These are phyloP conservation scores for Hermetia illucens DNA, from an alignment of 1,140 invertebrate species.

Conservation along the genomic window DNA sequence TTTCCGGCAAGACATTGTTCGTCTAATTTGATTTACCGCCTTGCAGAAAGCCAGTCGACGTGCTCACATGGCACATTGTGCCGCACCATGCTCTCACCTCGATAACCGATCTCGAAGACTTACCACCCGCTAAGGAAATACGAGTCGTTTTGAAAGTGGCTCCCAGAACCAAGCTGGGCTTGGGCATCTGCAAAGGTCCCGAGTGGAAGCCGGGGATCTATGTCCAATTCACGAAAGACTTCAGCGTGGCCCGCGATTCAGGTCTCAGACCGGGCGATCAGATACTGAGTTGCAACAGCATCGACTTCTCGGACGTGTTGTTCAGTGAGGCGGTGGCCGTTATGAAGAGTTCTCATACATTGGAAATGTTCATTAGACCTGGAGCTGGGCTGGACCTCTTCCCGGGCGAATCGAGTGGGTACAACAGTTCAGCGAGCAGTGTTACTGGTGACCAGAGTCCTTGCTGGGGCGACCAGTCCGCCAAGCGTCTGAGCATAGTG, in stretches of 20 bases:
- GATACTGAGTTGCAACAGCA: slow-evolving; percentile 80
- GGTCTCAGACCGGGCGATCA: slow-evolving; percentile 84
- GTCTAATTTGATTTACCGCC: slow-evolving; percentile 23
- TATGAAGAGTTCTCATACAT: slow-evolving; percentile 57
- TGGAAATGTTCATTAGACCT: slow-evolving; percentile 57
- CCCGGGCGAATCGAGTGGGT: slow-evolving; percentile 62
- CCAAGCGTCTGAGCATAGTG: slow-evolving; percentile 49
- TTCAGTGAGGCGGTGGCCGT: slow-evolving; percentile 69
- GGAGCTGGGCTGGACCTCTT: slow-evolving; percentile 60
- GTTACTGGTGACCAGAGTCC: slow-evolving; percentile 57
- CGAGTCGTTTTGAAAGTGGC: slow-evolving; percentile 47
- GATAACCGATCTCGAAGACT: background rate
- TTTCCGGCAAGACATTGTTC: slow-evolving; percentile 17
- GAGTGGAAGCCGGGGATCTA: slow-evolving; percentile 75
- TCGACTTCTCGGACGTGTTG: slow-evolving; percentile 55
- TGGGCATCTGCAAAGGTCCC: slow-evolving; percentile 72
- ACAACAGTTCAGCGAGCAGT: slow-evolving; percentile 64
- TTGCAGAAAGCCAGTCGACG: slow-evolving; percentile 47
- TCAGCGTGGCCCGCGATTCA: slow-evolving; percentile 71
- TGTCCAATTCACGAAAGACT: slow-evolving; percentile 80
- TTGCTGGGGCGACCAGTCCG: slow-evolving; percentile 37
- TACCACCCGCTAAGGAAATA: slow-evolving; percentile 29
- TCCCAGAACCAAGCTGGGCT: slow-evolving; percentile 48
- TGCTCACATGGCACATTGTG: slow-evolving; percentile 64
- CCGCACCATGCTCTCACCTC: slow-evolving; percentile 15